Base-by-base conservation (phyloP, 2,888 invertebrate genomes). In the Pristionchus japonicus region DNA sequence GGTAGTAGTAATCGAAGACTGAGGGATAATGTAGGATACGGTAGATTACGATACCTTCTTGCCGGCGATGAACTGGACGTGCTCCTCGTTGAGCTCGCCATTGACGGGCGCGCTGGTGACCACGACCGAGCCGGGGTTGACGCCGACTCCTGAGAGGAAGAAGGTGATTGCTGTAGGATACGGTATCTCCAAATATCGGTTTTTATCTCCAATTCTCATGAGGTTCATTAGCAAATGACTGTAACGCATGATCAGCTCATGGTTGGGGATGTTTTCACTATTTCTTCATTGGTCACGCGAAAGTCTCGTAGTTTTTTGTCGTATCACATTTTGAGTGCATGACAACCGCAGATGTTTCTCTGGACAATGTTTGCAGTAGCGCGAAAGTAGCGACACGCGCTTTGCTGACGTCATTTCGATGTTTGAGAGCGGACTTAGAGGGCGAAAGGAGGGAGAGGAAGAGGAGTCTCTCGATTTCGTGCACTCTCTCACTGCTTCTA, bases 91-190 rank as follows among this genome's bases (percentile, higher is more conserved):
- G 89, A 98, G 95, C 93, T 97, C 96, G 7, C 97, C 97, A 95
- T 99, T 98, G 15, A 98, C 96, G 0, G 97, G 97, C 93, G 97
- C 97, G 89, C 98, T 97, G 0, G 98, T 97, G 90, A 99, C 97
- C 89, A 99, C 96, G 70, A 99, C 97, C 49, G 98, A 98, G 20
- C 98, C 98, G 27, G 93, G 93, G 34, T 89, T 90, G 17, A 93
- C 93, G 20, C 93, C 94, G 43, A 94, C 90, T 40, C 94, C 94
- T 47, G 40, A 52, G 57, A 43, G n/a, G 61, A 82, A 67, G 23
- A 83, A 27, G 9, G 40, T 43, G 77, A 13, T 77, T 43, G 34
- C 47, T 34, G 43, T 43, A 74, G 49, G 15, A n/a, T 80, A 37
- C 70, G 6, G 40, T 37, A 40, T n/a, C 31, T 34, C 57, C n/a